Percentiles rank a stretch among this genome's conserved stretches.
phyloP scores from a whole-genome alignment of 92 coral and sea anemone species.

The Palythoa grandiflora region DNA sequence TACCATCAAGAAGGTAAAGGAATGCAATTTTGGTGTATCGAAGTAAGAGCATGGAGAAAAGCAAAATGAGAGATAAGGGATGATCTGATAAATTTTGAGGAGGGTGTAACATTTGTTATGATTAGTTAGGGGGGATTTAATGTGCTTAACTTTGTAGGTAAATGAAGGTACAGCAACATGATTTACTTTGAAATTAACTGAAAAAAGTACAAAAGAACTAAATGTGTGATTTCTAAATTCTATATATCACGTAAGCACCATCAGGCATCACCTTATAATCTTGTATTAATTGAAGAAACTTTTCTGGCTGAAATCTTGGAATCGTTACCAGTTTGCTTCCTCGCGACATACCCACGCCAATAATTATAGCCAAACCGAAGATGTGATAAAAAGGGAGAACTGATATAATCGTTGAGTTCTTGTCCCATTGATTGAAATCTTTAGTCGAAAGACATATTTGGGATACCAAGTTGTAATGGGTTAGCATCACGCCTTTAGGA shows the following conservation, averaged over 20 bases:
- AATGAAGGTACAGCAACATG: too few relatives aligned
- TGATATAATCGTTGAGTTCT: slow-evolving; percentile 65
- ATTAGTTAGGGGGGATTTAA: too few relatives aligned
- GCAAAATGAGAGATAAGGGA: too few relatives aligned
- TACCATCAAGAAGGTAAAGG: too few relatives aligned
- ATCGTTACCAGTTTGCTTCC: slow-evolving; percentile 84
- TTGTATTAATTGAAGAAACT: slow-evolving; percentile 74
- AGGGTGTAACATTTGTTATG: too few relatives aligned
- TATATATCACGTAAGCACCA: too few relatives aligned
- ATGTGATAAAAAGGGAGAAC: slow-evolving; percentile 85
- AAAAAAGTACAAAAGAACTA: not conserved
- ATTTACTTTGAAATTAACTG: too few relatives aligned
- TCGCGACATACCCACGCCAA: slow-evolving; percentile 58
- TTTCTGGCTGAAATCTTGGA: slow-evolving; percentile 74
- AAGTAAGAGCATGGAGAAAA: too few relatives aligned
- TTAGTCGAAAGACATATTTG: slow-evolving; percentile 59
- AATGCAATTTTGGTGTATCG: too few relatives aligned
- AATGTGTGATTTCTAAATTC: too few relatives aligned
- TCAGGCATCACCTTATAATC: slow-evolving; percentile 72
- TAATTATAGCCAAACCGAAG: slow-evolving; percentile 67
- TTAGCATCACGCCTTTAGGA: slow-evolving; percentile 93
- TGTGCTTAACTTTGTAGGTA: too few relatives aligned
- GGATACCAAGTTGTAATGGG: slow-evolving; percentile 86
- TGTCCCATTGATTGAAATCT: slow-evolving; percentile 44
- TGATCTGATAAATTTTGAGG: too few relatives aligned